Evolutionary conservation across 2,797 vertebrate genomes (phyloP).

Genomic region (Xiphorhynchus erythropygius): DNA sequence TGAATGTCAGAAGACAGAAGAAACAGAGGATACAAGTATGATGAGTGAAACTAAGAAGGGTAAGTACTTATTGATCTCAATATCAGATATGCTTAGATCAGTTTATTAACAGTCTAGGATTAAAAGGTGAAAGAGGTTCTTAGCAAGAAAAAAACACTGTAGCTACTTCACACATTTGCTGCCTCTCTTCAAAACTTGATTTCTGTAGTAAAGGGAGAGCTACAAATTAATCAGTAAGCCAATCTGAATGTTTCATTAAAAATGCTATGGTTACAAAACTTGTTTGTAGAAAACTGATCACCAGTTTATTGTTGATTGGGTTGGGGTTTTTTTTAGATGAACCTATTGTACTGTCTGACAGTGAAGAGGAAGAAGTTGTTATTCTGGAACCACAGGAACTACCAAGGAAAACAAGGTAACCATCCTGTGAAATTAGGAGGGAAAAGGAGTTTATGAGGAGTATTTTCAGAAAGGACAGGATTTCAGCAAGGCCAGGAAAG

Average conservation of each 20-base stretch:
- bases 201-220: background rate
- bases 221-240: background rate
- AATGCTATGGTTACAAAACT: background rate
- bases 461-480: background rate
- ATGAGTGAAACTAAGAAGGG: conserved; percentile 30
- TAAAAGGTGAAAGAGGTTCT: background rate
- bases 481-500: background rate
- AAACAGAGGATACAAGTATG: conserved; percentile 28
- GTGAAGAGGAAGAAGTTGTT: conserved; percentile 93
- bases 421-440: background rate
- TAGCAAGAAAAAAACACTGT: background rate
- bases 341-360: conserved; percentile 89
- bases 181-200: background rate
- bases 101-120: background rate
- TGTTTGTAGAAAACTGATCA: background rate
- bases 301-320: background rate
- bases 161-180: background rate
- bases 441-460: background rate
- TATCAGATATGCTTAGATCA: background rate
- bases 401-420: conserved; percentile 72
- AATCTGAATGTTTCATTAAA: background rate
- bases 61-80: background rate
- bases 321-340: conserved; percentile 72
- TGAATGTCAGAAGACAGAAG: conserved; percentile 53
- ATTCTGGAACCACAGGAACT: conserved; percentile 83